phyloP scores from a whole-genome alignment of 2,888 invertebrate genomes.

The Drosophila meridiana region DNA sequence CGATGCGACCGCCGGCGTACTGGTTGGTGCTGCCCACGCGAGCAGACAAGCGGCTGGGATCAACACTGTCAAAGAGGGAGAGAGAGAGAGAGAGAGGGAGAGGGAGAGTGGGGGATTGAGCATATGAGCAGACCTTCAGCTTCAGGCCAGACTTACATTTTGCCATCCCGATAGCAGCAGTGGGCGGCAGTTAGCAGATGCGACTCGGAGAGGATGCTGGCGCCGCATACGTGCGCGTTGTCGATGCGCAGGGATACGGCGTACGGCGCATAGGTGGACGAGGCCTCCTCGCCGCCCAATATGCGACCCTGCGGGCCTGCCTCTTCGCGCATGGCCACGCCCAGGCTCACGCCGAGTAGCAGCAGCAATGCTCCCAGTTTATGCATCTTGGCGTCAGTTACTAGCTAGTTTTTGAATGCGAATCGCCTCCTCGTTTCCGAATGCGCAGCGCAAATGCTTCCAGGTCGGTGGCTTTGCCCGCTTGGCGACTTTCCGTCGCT shows the following conservation, averaged over 20 bases:
- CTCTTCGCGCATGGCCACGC: neutral
- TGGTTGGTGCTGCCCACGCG: slow-evolving; percentile 84
- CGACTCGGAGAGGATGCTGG: slow-evolving; percentile 60
- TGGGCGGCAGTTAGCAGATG: slow-evolving; percentile 82
- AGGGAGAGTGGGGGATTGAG: neutral
- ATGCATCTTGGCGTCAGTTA: neutral
- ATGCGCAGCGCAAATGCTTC: slow-evolving; percentile 45
- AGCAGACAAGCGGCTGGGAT: slow-evolving; percentile 54
- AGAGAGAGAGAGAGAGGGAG: neutral
- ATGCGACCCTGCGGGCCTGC: slow-evolving; percentile 58
- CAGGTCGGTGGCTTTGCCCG: slow-evolving; percentile 3
- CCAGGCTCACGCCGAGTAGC: slow-evolving; percentile 13
- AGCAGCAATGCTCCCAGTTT: neutral
- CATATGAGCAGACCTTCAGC: neutral
- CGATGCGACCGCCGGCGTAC: slow-evolving; percentile 77
- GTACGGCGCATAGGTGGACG: slow-evolving; percentile 74
- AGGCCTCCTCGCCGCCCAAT: slow-evolving; percentile 81
- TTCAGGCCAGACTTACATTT: slow-evolving; percentile 58
- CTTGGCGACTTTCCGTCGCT: slow-evolving; percentile 35
- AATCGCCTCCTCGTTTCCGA: slow-evolving; percentile 19
- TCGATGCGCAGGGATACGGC: slow-evolving; percentile 82
- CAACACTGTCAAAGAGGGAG: slow-evolving; percentile 26
- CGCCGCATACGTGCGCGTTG: slow-evolving; percentile 80
- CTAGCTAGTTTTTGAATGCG: neutral
- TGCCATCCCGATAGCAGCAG: slow-evolving; percentile 63